Evolutionary conservation across 2,113 vertebrate genomes (phyloP).

Genomic region (Lagenorhynchus albirostris): DNA sequence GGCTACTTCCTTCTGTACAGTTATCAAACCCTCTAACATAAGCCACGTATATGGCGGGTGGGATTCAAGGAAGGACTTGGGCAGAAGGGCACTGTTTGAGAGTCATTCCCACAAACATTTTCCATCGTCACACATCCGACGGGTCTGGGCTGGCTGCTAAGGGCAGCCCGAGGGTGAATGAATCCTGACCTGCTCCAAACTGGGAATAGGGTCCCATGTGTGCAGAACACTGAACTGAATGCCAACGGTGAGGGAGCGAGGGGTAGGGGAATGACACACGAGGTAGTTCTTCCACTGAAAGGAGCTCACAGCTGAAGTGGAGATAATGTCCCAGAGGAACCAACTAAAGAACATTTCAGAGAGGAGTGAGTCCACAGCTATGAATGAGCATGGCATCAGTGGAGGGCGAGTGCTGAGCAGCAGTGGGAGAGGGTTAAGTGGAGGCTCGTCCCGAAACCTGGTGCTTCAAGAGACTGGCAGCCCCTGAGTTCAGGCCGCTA

Average conservation of each 20-base stretch:
- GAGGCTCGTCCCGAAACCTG: neutral
- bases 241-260: fast-evolving
- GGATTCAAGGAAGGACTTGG: neutral
- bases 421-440: neutral
- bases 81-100: neutral
- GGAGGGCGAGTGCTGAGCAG: neutral
- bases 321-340: neutral
- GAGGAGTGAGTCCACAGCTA: neutral
- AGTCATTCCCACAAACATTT: neutral
- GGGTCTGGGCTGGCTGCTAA: neutral
- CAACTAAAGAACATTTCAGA: neutral
- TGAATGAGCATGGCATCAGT: neutral
- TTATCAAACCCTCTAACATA: neutral
- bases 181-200: neutral
- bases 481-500: neutral
- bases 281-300: neutral
- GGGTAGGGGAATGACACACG: neutral
- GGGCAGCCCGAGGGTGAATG: neutral
- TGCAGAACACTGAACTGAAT: neutral
- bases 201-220: neutral
- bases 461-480: neutral
- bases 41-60: neutral
- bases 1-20: neutral
- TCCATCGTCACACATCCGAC: neutral
- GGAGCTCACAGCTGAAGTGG: neutral